Conservation (phyloP, 2,888 invertebrate species). For the Deilephila elpenor region DNA sequence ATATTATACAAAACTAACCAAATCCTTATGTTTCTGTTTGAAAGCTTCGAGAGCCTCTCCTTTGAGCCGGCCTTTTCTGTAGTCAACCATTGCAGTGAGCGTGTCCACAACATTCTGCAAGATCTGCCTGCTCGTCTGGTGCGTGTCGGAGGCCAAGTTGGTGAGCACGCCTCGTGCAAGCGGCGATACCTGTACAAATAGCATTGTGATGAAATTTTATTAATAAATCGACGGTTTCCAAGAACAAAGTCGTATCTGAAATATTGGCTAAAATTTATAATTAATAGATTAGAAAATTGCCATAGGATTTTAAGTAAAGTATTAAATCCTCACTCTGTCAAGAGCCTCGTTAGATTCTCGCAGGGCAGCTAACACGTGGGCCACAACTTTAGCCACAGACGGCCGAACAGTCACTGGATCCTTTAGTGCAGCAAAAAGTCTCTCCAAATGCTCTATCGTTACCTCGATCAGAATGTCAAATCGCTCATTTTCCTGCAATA, state of each 20-base stretch:
- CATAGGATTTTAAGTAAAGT: constrained; percentile 5
- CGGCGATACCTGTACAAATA: constrained; percentile 67
- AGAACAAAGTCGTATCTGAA: neutral
- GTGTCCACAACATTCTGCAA: constrained; percentile 87
- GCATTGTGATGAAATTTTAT: neutral
- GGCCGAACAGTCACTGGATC: constrained; percentile 81
- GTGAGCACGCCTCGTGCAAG: constrained; percentile 80
- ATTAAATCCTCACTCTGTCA: constrained; percentile 78
- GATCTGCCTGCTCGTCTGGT: constrained; percentile 79
- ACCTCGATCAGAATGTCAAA: constrained; percentile 85
- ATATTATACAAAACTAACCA: constrained; percentile 65
- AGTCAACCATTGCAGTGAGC: constrained; percentile 61
- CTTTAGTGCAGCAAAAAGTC: constrained; percentile 83
- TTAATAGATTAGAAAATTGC: no score
- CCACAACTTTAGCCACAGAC: constrained; percentile 86
- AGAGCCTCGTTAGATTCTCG: constrained; percentile 86
- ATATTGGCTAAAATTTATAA: no score
- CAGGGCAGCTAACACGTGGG: constrained; percentile 86
- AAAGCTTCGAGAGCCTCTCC: constrained; percentile 59
- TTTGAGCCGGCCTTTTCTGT: constrained; percentile 49
- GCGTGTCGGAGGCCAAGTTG: constrained; percentile 83
- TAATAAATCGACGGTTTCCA: neutral
- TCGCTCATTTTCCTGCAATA: constrained; percentile 76
- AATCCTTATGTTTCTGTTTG: constrained; percentile 73
- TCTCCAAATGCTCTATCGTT: constrained; percentile 85